Conservation (phyloP, 2,797 vertebrate genomes). For the Micromesistius poutassou region DNA sequence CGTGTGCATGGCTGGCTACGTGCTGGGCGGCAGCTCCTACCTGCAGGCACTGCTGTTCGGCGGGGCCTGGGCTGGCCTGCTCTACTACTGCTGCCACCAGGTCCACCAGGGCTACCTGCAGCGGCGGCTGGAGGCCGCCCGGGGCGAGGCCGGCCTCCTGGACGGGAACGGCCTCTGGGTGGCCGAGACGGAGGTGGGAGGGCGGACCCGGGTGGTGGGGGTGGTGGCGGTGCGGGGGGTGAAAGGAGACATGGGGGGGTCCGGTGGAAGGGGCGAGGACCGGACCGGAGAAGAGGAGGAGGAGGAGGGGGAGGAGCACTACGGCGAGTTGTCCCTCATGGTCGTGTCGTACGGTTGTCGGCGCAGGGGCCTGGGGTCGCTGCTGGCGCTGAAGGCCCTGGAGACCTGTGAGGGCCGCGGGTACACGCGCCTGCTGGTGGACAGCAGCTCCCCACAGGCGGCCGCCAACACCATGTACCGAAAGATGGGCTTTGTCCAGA, state of each 20-base stretch:
- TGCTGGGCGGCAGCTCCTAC: slow-evolving; percentile 71
- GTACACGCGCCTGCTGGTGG: slow-evolving; percentile 41
- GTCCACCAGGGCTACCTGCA: slow-evolving; percentile 60
- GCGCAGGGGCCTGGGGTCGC: slow-evolving; percentile 45
- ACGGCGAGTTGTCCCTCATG: slow-evolving; percentile 56
- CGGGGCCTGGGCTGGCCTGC: slow-evolving; percentile 59
- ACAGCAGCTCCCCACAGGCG: slow-evolving; percentile 59
- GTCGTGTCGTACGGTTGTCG: slow-evolving; percentile 51
- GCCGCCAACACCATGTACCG: slow-evolving; percentile 50
- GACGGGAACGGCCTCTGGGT: slow-evolving; percentile 68
- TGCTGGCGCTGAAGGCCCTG: slow-evolving; percentile 50
- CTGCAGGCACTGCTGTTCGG: slow-evolving; percentile 67
- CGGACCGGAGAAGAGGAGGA: slow-evolving; percentile 43
- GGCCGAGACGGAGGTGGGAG: slow-evolving; percentile 54
- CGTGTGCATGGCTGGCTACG: slow-evolving; percentile 67
- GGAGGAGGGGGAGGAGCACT: neutral
- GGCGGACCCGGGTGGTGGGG: slow-evolving; percentile 58
- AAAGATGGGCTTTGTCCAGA: slow-evolving; percentile 64
- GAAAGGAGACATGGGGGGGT: slow-evolving; percentile 28
- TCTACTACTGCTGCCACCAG: slow-evolving; percentile 69
- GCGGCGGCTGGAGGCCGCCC: slow-evolving; percentile 45
- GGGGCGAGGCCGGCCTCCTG: slow-evolving; percentile 62
- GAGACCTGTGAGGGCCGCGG: slow-evolving; percentile 67
- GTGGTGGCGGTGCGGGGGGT: slow-evolving; percentile 33
- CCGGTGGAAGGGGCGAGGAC: neutral